phyloP scores from a whole-genome alignment of 1,140 invertebrate species.

The Trichogramma pretiosum region DNA sequence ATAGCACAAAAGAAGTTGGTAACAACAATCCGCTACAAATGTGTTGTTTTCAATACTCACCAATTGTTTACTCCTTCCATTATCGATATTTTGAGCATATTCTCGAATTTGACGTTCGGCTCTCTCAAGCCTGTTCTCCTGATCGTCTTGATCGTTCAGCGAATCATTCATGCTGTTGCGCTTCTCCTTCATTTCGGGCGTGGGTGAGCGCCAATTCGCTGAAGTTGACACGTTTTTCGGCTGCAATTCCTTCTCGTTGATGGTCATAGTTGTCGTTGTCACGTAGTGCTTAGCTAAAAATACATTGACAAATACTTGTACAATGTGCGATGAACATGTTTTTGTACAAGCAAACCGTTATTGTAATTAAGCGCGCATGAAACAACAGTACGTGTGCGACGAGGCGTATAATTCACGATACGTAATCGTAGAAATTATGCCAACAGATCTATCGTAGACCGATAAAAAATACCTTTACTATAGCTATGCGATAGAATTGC shows the following conservation, averaged over 20 bases:
- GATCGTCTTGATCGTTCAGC: not conserved
- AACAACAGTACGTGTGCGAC: not conserved
- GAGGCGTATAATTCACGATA: not conserved
- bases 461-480: too few species aligned
- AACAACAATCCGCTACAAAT: not conserved
- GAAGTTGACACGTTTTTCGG: not conserved
- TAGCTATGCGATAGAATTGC: too few species aligned
- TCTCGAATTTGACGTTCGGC: conserved; percentile 29
- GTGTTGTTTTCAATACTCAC: not conserved
- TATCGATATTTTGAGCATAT: conserved; percentile 28
- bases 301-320: not conserved
- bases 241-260: conserved; percentile 20
- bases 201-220: conserved; percentile 3
- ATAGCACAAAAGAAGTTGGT: too few species aligned
- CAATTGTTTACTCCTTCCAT: conserved; percentile 2
- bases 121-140: conserved; percentile 22
- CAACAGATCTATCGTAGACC: too few species aligned
- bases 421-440: not conserved
- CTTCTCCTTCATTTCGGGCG: conserved; percentile 7
- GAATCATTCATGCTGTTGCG: conserved; percentile 8
- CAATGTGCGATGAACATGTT: too few species aligned
- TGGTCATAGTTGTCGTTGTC: conserved; percentile 13
- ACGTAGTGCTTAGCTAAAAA: conserved; percentile 14
- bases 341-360: too few species aligned
- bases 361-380: not conserved